Conservation (phyloP, 2,888 invertebrate species). For the Drosophila robusta region DNA sequence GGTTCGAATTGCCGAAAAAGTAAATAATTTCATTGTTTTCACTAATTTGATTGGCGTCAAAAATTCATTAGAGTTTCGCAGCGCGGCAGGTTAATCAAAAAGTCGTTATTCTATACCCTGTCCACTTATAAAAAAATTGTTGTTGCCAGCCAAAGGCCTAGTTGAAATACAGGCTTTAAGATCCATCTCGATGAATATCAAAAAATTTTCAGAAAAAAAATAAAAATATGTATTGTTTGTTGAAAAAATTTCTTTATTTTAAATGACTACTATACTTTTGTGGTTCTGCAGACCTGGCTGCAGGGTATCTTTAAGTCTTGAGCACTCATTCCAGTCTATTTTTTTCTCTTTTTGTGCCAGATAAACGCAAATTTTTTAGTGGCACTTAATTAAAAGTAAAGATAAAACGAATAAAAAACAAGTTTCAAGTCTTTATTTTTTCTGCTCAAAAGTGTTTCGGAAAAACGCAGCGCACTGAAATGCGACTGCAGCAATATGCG, state of each 20-base stretch:
- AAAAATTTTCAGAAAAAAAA: too few relatives aligned
- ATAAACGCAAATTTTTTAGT: constrained; percentile 56
- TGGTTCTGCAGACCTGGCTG: not conserved
- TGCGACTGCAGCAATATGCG: constrained; percentile 5
- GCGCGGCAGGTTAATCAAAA: constrained; percentile 63
- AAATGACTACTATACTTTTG: too few relatives aligned
- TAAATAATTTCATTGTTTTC: constrained; percentile 68
- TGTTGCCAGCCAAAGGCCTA: too few relatives aligned
- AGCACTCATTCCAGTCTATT: not conserved
- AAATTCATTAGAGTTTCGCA: constrained; percentile 61
- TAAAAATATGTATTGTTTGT: too few relatives aligned
- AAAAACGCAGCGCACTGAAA: constrained; percentile 4
- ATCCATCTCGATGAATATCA: too few relatives aligned
- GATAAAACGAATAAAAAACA: constrained; percentile 54
- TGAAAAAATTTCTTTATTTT: too few relatives aligned
- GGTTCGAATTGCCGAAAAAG: constrained; percentile 26
- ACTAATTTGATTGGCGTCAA: constrained; percentile 72
- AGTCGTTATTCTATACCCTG: constrained; percentile 15
- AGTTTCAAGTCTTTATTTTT: constrained; percentile 18
- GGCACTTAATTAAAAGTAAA: constrained; percentile 72
- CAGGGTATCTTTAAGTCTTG: not conserved
- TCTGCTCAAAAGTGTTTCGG: constrained; percentile 13
- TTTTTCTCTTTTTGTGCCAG: constrained; percentile 8
- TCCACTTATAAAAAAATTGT: not conserved
- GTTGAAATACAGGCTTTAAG: too few relatives aligned